Conservation (phyloP, 35 echinoderm and acorn worm genomes). For the Apostichopus japonicus region DNA sequence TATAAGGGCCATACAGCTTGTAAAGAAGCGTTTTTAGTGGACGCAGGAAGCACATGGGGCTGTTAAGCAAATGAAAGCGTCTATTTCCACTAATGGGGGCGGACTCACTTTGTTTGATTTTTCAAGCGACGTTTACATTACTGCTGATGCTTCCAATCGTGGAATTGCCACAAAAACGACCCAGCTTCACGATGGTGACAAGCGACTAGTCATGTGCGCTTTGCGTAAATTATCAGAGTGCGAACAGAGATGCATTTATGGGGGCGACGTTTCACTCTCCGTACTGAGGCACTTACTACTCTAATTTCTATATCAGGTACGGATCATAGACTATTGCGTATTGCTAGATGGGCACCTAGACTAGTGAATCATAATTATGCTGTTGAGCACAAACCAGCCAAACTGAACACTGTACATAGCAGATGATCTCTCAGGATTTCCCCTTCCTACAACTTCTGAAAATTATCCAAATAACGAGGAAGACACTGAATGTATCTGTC, state of each 20-base stretch:
- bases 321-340: background rate
- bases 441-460: background rate
- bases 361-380: background rate
- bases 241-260: constrained; percentile 60
- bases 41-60: too few species aligned
- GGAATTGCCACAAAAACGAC: constrained; percentile 35
- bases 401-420: background rate
- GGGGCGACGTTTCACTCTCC: constrained; percentile 55
- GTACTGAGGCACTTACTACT: constrained; percentile 58
- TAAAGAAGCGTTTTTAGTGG: background rate
- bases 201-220: constrained; percentile 48
- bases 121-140: background rate
- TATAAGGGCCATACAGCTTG: background rate
- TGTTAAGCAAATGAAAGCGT: background rate
- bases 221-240: constrained; percentile 37
- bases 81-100: background rate
- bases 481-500: background rate
- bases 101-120: background rate
- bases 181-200: background rate
- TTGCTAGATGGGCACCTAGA: background rate
- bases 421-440: background rate
- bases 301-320: constrained; percentile 12
- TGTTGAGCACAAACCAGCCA: background rate
- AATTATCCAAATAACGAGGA: background rate
- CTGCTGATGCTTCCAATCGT: constrained; percentile 20